Conservation (phyloP, 2,888 invertebrate genomes). For the Archips crataeganus region DNA sequence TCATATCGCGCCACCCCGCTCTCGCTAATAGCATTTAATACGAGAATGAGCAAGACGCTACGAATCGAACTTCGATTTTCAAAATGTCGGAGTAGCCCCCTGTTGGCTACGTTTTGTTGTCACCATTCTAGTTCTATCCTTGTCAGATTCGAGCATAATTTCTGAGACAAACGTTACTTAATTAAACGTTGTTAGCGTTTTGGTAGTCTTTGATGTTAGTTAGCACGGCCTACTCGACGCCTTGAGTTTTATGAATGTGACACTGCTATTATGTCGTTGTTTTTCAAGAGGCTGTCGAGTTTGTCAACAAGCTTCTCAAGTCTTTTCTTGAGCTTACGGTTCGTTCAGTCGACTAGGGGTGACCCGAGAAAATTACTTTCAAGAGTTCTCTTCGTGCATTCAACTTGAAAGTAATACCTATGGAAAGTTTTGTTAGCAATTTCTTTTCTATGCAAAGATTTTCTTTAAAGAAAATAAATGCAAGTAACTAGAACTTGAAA, state of each 20-base stretch:
- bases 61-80: too few relatives aligned
- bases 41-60: too few relatives aligned
- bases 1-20: too few relatives aligned
- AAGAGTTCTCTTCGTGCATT: neutral
- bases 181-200: too few relatives aligned
- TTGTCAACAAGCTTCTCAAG: neutral
- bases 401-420: neutral
- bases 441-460: neutral
- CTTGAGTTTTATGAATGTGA: neutral
- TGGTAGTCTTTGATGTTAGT: neutral
- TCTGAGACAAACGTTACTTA: neutral
- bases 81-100: neutral
- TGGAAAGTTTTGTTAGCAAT: neutral
- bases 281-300: neutral
- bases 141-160: neutral
- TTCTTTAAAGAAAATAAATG: neutral
- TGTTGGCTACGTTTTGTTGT: neutral
- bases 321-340: neutral
- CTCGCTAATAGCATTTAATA: too few relatives aligned
- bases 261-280: neutral
- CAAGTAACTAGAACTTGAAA: neutral
- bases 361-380: neutral
- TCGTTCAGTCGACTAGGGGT: neutral
- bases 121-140: neutral
- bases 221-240: neutral